These are phyloP conservation scores for Cactoblastis cactorum DNA, from an alignment of 2,888 invertebrate species.

Conservation along the genomic window DNA sequence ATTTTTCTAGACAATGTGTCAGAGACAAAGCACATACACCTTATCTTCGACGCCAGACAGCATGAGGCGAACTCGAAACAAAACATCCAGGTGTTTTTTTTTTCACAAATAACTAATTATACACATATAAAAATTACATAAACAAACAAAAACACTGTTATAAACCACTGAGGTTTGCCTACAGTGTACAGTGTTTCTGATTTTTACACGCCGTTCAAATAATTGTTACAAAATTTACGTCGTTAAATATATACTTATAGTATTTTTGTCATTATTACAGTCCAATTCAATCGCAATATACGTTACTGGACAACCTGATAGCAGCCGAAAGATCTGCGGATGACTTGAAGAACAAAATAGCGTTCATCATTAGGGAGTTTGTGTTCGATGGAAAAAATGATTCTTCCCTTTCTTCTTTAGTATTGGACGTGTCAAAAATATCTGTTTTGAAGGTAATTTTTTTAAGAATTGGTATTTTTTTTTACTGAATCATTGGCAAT, in stretches of 20 bases:
- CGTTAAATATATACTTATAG: too few species aligned
- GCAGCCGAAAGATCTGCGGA: constrained; percentile 53
- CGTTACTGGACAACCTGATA: constrained; percentile 46
- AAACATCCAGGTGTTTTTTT: constrained; percentile 59
- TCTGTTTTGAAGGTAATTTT: constrained; percentile 55
- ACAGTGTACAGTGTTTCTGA: too few species aligned
- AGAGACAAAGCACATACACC: constrained; percentile 63
- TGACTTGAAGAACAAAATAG: constrained; percentile 46
- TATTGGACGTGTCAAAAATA: constrained; percentile 70
- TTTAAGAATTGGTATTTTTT: too few species aligned
- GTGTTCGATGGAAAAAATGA: constrained; percentile 49
- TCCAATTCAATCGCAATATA: constrained; percentile 47
- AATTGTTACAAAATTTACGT: too few species aligned
- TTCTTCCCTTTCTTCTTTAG: constrained; percentile 55
- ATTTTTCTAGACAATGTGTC: constrained; percentile 38
- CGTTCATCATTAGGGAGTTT: constrained; percentile 44
- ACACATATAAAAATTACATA: too few species aligned
- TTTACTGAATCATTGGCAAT: not conserved
- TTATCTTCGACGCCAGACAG: constrained; percentile 51
- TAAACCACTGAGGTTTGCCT: too few species aligned
- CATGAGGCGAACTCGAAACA: constrained; percentile 41
- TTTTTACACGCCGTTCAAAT: too few species aligned
- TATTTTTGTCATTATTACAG: constrained; percentile 36
- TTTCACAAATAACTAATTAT: too few species aligned
- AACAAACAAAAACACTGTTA: too few species aligned